Conservation (phyloP, 2,113 vertebrate genomes). For the Odontophorus gujanensis region DNA sequence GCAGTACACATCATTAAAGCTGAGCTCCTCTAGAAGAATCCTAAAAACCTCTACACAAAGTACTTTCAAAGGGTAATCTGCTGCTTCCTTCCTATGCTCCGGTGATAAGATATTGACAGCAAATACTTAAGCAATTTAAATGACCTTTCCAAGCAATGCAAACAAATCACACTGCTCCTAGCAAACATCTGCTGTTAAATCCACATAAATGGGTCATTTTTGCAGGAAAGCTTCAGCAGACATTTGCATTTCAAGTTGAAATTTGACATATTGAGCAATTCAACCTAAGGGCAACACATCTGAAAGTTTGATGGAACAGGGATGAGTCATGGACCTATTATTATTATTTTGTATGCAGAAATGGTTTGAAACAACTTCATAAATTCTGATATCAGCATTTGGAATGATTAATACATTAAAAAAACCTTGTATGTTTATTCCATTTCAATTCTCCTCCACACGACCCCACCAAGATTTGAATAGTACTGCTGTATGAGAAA, state of each 20-base stretch:
- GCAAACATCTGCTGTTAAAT: not conserved
- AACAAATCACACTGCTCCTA: not conserved
- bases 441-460: not conserved
- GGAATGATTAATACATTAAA: not conserved
- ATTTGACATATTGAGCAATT: not conserved
- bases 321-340: rapidly evolving
- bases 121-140: not conserved
- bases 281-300: not conserved
- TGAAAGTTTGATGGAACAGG: not conserved
- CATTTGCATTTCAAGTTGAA: not conserved
- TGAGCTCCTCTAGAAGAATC: not conserved
- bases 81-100: not conserved
- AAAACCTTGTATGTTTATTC: not conserved
- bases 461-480: not conserved
- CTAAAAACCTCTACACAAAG: not conserved
- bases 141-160: not conserved
- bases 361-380: not conserved
- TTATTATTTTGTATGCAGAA: not conserved
- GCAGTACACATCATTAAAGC: rapidly evolving
- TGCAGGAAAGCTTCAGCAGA: not conserved
- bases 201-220: not conserved
- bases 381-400: not conserved
- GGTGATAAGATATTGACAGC: not conserved
- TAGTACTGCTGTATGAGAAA: not conserved
- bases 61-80: not conserved